Evolutionary conservation across 2,797 vertebrate species (phyloP).

Genomic region (Nyctibius grandis): DNA sequence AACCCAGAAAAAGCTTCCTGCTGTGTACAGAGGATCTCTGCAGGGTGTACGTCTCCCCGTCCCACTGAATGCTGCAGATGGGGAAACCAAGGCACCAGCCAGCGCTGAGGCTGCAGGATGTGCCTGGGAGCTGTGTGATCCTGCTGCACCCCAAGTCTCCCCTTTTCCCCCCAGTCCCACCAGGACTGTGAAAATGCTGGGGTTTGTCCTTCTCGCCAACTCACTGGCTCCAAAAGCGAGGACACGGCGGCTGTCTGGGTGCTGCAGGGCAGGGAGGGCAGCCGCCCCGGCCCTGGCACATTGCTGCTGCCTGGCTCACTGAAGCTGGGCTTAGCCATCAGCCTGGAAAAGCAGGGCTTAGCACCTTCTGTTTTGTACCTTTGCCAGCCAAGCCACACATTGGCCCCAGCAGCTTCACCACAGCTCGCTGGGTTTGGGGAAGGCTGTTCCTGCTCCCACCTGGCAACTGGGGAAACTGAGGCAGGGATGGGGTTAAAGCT

Average conservation of each 20-base stretch:
- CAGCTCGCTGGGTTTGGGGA: not conserved
- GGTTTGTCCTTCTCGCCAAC: not conserved
- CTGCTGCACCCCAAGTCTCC: not conserved
- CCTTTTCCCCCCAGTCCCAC: too few species aligned
- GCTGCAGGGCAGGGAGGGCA: not conserved
- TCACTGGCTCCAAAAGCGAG: not conserved
- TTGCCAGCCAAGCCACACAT: rapidly evolving
- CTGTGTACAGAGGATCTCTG: rapidly evolving
- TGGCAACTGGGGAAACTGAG: not conserved
- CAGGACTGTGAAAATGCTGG: not conserved
- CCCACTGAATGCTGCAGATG: rapidly evolving
- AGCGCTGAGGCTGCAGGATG: not conserved
- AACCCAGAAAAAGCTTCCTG: conserved; percentile 11
- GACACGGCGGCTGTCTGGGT: rapidly evolving
- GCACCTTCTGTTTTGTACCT: not conserved
- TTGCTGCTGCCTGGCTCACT: not conserved
- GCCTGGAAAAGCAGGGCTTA: not conserved
- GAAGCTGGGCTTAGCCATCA: not conserved
- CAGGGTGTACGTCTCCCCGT: not conserved
- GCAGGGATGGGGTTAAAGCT: not conserved
- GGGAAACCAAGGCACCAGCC: not conserved
- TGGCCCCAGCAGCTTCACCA: not conserved
- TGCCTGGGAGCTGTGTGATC: not conserved
- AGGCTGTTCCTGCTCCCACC: not conserved
- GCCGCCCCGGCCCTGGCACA: not conserved